phyloP scores from a whole-genome alignment of 2,888 invertebrate genomes.

The Leptinotarsa juncta region DNA sequence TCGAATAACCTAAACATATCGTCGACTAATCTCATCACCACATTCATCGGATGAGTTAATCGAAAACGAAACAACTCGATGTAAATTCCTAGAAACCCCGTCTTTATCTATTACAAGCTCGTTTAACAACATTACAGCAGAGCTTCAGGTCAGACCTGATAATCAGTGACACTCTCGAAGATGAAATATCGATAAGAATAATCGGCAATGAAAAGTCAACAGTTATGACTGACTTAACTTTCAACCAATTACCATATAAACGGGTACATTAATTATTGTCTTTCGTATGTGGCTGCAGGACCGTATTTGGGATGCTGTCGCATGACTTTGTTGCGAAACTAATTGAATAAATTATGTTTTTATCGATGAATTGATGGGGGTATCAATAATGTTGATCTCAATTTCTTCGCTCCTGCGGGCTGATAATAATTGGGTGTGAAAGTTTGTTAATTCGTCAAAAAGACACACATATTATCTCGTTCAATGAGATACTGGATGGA shows the following conservation, averaged over 20 bases:
- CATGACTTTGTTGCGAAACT: background rate
- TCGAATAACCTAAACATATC: background rate
- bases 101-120: constrained; percentile 40
- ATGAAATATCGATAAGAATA: constrained; percentile 43
- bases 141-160: constrained; percentile 31
- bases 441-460: too few species aligned
- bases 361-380: background rate
- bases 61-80: constrained; percentile 13
- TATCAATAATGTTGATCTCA: too few species aligned
- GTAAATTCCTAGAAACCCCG: constrained; percentile 28
- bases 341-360: background rate
- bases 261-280: constrained; percentile 30
- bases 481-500: too few species aligned
- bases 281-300: constrained; percentile 1
- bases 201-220: constrained; percentile 44
- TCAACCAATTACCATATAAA: constrained; percentile 35
- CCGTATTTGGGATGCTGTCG: background rate
- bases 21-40: background rate
- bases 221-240: constrained; percentile 42
- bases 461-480: too few species aligned
- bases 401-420: too few species aligned
- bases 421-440: too few species aligned
- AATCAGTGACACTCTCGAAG: constrained; percentile 41
- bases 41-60: constrained; percentile 4
- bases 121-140: constrained; percentile 40